Evolutionary conservation across 1,140 invertebrate genomes (phyloP), one percentile per base, ranked within the genome.

Genomic region (Rhizoglyphus robini): DNA sequence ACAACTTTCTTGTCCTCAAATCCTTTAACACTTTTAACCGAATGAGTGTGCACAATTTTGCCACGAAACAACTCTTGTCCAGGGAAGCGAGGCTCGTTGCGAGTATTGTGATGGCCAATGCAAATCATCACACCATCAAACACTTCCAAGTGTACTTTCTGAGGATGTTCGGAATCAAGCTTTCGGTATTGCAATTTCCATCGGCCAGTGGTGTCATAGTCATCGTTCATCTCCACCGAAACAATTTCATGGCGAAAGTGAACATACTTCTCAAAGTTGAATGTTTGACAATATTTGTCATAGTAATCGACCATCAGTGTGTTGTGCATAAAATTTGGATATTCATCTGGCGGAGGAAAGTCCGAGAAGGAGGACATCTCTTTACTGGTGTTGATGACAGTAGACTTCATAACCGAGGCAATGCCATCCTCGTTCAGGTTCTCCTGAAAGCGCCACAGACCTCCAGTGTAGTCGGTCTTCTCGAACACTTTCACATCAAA

Each of bases 381-480:
- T n/a, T n/a, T n/a, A n/a, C n/a, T n/a, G n/a, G n/a, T n/a, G n/a
- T n/a, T n/a, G n/a, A n/a, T n/a, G n/a, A n/a, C n/a, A 31, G 71
- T 72, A 2, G 69, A 67, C 4, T 59, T 47, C 65, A 69, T 68
- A 15, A 72, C 71, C 70, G 59, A 76, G 49, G 68, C 75, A 68
- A 68, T n/a, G 62, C 75, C 65, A 63, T 73, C n/a, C 4, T 70
- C 70, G 11, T 72, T 70, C 1, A 61, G 20, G 4, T 76, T 70
- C 5, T 77, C 74, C 27, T 74, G 34, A 68, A 79, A 82, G 41
- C 78, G 76, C 80, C 80, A 81, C 3, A 81, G 70, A 29, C 80
- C 80, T 3, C 80, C 81, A 36, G 79, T 72, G 65, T 78, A 73
- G 49, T 71, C 48, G 23, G 73, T 74, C 66, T 73, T 74, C 67